phyloP scores from a whole-genome alignment of 2,797 vertebrate genomes.

The Sebastes diaconus region DNA sequence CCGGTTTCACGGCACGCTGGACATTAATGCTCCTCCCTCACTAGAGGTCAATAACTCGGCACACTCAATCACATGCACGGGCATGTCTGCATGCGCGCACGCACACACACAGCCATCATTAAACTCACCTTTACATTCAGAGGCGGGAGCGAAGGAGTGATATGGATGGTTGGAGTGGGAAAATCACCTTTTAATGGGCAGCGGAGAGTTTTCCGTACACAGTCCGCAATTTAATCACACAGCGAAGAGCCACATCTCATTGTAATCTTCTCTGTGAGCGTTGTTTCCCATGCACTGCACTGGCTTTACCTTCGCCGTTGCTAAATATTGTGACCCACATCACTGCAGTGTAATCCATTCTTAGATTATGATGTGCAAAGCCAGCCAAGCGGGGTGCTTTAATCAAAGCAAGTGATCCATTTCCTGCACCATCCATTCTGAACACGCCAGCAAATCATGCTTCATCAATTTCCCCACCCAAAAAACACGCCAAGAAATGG shows the following conservation, averaged over 20 bases:
- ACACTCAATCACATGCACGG: slow-evolving; percentile 62
- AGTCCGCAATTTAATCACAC: slow-evolving; percentile 47
- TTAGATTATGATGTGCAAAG: slow-evolving; percentile 77
- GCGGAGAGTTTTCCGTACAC: slow-evolving; percentile 28
- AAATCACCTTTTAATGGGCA: slow-evolving; percentile 57
- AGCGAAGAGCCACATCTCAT: slow-evolving; percentile 19
- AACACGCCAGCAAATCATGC: slow-evolving; percentile 64
- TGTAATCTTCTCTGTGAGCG: slow-evolving; percentile 17
- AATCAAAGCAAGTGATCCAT: slow-evolving; percentile 81
- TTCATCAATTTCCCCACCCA: slow-evolving; percentile 39
- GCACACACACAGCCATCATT: background rate
- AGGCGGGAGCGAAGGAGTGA: slow-evolving; percentile 19
- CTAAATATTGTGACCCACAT: slow-evolving; percentile 79
- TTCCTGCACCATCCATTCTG: slow-evolving; percentile 69
- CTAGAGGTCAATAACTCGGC: slow-evolving; percentile 74
- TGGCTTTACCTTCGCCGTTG: slow-evolving; percentile 48
- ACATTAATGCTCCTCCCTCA: slow-evolving; percentile 73
- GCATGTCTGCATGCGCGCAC: background rate
- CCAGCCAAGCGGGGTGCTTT: slow-evolving; percentile 71
- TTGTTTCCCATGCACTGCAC: slow-evolving; percentile 30
- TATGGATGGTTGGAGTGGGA: slow-evolving; percentile 31
- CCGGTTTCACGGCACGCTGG: slow-evolving; percentile 74
- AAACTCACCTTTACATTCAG: slow-evolving; percentile 45
- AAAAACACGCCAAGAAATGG: slow-evolving; percentile 52
- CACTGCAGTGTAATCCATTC: slow-evolving; percentile 76